Base-by-base conservation (phyloP, 2,888 invertebrate species). In the Perithous albicinctus region DNA sequence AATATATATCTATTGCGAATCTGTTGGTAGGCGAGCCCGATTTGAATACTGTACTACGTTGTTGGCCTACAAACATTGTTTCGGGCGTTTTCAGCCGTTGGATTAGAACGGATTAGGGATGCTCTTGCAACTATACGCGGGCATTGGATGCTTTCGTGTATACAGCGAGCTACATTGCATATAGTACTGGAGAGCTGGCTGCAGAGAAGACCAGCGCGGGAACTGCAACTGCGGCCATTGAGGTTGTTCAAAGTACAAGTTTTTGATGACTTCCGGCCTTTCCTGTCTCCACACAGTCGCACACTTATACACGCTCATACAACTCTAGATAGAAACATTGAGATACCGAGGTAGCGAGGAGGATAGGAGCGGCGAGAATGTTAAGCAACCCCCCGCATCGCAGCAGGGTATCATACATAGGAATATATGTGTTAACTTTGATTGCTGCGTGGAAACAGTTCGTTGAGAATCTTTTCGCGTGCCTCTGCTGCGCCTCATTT, bases 181-280 rank as follows among this genome's bases (percentile, higher is more conserved):
- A 63, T 46, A 48, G 10, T 6, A 61, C 18, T 1, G 5, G 15
- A 23, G 12, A 5, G 0, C n/a, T 10, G 32, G 0, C n/a, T 10
- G 32, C 23, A 8, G 7, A 26, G 35, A 46, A 18, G 20, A 43
- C 26, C 43, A 32, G 29, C 56, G 63, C 56, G 38, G 59, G 74
- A 78, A 70, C 54, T 38, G 43, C 64, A 18, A 38, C 43, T n/a
- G 41, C 48, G 41, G 41, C 56, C 64, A 75, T 82, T 74, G 69
- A 48, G 67, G 80, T 85, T 82, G 86, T 86, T 84, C 88, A 86
- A 87, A 86, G 87, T 86, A 82, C 85, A 88, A 89, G 86, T 89
- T 88, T 86, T 86, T 87, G 87, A 88, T 85, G 88, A 89, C 87
- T 89, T 87, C 86, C 86, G 86, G 74, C 75, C 61, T 76, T 59